Percentiles rank a stretch among this genome's conserved stretches.
These are phyloP conservation scores for Thinocorus orbignyianus DNA, from an alignment of 2,113 vertebrate genomes.

Conservation along the genomic window DNA sequence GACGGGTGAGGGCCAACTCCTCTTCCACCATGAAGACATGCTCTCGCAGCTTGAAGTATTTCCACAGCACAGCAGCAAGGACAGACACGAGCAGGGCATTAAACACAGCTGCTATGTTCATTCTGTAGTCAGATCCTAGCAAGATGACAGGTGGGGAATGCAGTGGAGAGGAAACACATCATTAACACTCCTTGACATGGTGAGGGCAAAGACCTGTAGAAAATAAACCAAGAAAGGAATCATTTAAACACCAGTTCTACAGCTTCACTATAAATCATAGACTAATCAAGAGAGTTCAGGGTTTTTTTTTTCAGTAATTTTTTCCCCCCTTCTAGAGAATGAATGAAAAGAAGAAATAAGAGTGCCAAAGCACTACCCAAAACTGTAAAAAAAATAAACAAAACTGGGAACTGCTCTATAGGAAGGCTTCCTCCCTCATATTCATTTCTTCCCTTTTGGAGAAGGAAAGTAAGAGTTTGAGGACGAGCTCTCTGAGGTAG, in stretches of 20 bases:
- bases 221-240: background rate
- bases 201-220: constrained; percentile 42
- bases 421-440: background rate
- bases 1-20: constrained; percentile 82
- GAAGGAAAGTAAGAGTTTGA: background rate
- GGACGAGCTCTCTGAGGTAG: background rate
- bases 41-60: constrained; percentile 87
- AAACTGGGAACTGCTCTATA: background rate
- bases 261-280: background rate
- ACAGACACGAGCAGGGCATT: constrained; percentile 92
- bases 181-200: constrained; percentile 53
- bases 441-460: background rate
- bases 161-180: constrained; percentile 41
- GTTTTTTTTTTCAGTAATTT: background rate
- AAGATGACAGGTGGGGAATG: constrained; percentile 61
- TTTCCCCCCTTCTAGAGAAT: background rate
- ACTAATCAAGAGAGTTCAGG: background rate
- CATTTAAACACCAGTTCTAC: background rate
- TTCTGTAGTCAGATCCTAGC: constrained; percentile 81
- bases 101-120: constrained; percentile 89
- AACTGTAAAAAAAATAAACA: background rate
- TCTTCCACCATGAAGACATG: constrained; percentile 88
- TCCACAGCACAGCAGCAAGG: constrained; percentile 93
- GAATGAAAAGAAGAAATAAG: background rate
- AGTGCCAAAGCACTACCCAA: background rate